Evolutionary conservation across 2,888 invertebrate genomes (phyloP), one percentile per base, ranked within the genome.

Genomic region (Leucozona laternaria): DNA sequence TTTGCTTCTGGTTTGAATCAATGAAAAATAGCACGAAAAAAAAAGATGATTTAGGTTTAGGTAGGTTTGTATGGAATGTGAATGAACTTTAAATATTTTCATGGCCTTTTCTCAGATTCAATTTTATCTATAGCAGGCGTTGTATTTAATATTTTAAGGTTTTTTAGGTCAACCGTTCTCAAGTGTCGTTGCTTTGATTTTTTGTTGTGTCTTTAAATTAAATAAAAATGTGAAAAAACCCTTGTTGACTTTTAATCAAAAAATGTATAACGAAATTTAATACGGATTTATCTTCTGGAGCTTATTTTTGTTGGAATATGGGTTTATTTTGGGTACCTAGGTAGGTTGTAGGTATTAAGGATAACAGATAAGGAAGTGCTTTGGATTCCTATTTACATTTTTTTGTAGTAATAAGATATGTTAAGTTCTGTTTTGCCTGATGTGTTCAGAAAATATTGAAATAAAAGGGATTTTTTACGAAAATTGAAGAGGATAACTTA

Each of bases 121-220:
- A 48, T 48, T 48, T 48, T 48, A 48, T 8, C 10, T 28, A 11
- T 13, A 48, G 48, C 48, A 48, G 48, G 48, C 20, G 48, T 48
- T 48, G 7, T 58, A 37, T 0, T 0, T 17, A 31, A 28, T 34
- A 57, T 34, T 34, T 57, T 31, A 11, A 8, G 22, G 40, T 20
- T 40, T 60, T 37, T 22, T 60, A 40, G 60, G 60, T 60, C 60
- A 37, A 34, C 31, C 37, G 15, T 60, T 15, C 7, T 40, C 37
- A 60, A 60, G 22, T 60, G 60, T 40, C 5, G 20, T 37, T 22
- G 15, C 4, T 37, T 13, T 37, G 28, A 37, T 37, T 60, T 60
- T 58, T 34, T 57, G 20, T 37, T 13, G 0, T 25, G 2, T 15
- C 6, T n/a, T 53, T 28, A 6, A 13, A 22, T 22, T 22, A 7